Evolutionary conservation across 2,797 vertebrate species (phyloP), one percentile per base, ranked within the genome.

Genomic region (Neostethus bicornis): DNA sequence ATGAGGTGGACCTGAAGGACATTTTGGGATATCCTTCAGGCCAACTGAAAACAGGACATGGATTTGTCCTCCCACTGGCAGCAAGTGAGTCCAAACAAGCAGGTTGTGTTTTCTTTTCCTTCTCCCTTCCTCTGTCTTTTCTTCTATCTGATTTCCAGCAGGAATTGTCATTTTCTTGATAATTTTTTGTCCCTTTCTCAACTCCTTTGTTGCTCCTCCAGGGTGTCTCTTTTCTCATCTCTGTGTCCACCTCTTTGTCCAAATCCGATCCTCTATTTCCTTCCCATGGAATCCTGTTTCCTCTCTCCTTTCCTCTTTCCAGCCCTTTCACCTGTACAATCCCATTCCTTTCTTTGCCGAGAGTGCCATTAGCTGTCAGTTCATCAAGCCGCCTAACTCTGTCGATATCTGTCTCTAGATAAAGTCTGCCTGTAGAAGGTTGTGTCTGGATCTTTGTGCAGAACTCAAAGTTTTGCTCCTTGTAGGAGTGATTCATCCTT

Each of bases 1-100:
- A 76, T 53, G 93, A 93, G 0, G 93, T 86, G 44, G 92, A 90
- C 77, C 89, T 92, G 64, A 89, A 86, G 8, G 85, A 83, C 70
- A 80, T 83, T 70, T 67, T 89, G 0, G 83, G 83, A 62, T 81
- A 89, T 24, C 77, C 75, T 1, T 90, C 80, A 7, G 83, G 73
- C 80, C 86, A 87, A 45, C 75, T 83, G 54, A 82, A 86, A 60
- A 75, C 62, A 3, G 79, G 82, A 23, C 75, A 86, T 9, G 70
- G 82, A 61, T 64, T 81, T 71, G 49, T 88, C 64, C 69, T 57
- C 84, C 70, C 58, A 32, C 62, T 65, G 25, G 56, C 44, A 19
- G 31, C 43, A 26, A 28, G 52, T 14, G 50, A 23, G 20, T 84
- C 73, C 25, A 62, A 67, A 70, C 35, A 42, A 28, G 35, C 25